These are phyloP conservation scores for Halocaridina rubra DNA, from an alignment of 2,888 invertebrate genomes.

Conservation along the genomic window DNA sequence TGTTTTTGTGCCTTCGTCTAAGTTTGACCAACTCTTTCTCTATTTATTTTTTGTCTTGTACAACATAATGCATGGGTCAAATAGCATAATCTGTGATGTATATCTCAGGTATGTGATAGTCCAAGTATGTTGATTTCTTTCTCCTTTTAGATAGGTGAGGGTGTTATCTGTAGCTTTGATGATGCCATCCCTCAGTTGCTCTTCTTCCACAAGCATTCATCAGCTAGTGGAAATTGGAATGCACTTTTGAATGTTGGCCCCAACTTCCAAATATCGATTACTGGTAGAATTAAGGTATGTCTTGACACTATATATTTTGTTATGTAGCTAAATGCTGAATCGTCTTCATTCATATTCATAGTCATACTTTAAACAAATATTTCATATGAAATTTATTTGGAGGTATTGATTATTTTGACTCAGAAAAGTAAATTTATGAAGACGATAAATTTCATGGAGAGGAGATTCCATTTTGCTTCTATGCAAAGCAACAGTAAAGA, in stretches of 20 bases:
- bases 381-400: background rate
- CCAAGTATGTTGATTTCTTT: background rate
- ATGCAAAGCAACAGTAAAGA: too few species aligned
- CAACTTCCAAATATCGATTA: slow-evolving; percentile 75
- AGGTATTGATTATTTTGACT: background rate
- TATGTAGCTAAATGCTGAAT: background rate
- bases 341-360: background rate
- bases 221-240: slow-evolving; percentile 76
- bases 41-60: too few species aligned
- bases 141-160: slow-evolving; percentile 66
- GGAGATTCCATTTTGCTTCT: too few species aligned
- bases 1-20: too few species aligned
- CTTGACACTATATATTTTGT: background rate
- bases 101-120: background rate
- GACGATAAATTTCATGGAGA: too few species aligned
- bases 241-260: slow-evolving; percentile 72
- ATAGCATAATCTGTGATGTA: too few species aligned
- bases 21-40: too few species aligned
- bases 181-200: slow-evolving; percentile 75
- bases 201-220: slow-evolving; percentile 72
- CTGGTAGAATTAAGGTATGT: slow-evolving; percentile 72
- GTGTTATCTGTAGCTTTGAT: slow-evolving; percentile 72
- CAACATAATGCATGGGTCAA: too few species aligned
- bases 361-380: background rate
- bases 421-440: background rate